Percentiles rank a stretch among this genome's conserved stretches.
Conservation (phyloP, 2,113 vertebrate species). For the Sceloporus undulatus region DNA sequence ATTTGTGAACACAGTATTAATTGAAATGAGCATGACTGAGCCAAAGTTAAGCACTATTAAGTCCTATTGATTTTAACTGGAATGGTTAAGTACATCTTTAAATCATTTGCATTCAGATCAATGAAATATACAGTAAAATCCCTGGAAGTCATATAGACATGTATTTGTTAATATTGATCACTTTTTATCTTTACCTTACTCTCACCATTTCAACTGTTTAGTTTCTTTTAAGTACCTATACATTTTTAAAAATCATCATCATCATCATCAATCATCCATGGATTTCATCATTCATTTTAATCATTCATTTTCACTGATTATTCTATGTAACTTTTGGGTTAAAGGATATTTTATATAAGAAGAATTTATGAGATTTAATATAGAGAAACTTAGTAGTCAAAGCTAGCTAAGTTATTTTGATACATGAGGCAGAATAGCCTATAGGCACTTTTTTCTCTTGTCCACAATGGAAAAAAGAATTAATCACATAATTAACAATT, state of each 20-base stretch:
- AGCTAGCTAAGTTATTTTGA: no score
- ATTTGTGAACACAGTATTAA: slow-evolving; percentile 43
- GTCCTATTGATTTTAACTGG: slow-evolving; percentile 13
- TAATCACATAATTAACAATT: no score
- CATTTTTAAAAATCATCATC: background rate
- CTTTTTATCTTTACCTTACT: background rate
- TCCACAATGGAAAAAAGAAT: no score
- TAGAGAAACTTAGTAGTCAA: no score
- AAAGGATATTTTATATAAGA: no score
- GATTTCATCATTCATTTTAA: no score
- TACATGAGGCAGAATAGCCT: no score
- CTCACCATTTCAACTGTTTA: background rate
- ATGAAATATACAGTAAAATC: background rate
- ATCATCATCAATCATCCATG: no score
- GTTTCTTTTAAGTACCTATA: background rate
- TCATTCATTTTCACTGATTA: no score
- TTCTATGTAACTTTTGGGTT: no score
- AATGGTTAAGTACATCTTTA: background rate
- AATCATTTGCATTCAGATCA: background rate
- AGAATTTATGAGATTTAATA: no score
- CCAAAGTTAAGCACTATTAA: slow-evolving; percentile 8
- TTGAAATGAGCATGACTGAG: slow-evolving; percentile 27
- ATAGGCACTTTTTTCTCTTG: no score
- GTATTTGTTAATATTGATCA: background rate
- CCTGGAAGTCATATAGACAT: background rate